phyloP scores from a whole-genome alignment of 2,113 vertebrate species.

The Lonchura striata region DNA sequence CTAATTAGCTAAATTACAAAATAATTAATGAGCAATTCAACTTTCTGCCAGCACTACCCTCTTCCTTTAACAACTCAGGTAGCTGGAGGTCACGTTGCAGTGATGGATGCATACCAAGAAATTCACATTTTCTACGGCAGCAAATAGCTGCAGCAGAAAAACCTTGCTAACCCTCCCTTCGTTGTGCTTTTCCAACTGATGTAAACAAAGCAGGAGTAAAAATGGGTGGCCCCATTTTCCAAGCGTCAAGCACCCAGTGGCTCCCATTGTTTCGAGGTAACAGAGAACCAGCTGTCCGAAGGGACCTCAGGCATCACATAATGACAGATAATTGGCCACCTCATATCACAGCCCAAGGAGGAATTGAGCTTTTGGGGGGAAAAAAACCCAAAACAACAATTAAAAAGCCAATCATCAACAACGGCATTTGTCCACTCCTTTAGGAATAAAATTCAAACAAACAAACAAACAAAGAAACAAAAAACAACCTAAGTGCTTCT shows the following conservation, averaged over 20 bases:
- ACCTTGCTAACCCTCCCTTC: not conserved
- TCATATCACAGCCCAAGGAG: not conserved
- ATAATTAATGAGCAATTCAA: constrained; percentile 1
- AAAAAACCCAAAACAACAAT: not conserved
- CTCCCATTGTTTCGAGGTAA: constrained; percentile 36
- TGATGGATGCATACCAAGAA: not conserved
- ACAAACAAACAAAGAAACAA: too few relatives aligned
- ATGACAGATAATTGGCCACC: not conserved
- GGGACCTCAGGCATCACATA: not conserved
- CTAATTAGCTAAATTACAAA: constrained; percentile 14
- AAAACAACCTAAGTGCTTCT: too few relatives aligned
- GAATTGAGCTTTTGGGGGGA: not conserved
- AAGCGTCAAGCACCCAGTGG: not conserved
- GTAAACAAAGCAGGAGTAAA: not conserved
- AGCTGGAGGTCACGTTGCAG: not conserved
- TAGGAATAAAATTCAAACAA: too few relatives aligned
- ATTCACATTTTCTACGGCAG: not conserved
- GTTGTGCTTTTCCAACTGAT: not conserved
- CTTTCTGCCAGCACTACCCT: not conserved
- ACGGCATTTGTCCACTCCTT: not conserved
- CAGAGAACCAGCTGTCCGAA: constrained; percentile 15
- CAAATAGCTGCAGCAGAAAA: not conserved
- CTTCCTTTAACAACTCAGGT: not conserved
- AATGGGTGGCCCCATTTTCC: not conserved
- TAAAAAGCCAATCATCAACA: not conserved